phyloP scores from a whole-genome alignment of 2,888 invertebrate genomes.

The Andricus curvator region DNA sequence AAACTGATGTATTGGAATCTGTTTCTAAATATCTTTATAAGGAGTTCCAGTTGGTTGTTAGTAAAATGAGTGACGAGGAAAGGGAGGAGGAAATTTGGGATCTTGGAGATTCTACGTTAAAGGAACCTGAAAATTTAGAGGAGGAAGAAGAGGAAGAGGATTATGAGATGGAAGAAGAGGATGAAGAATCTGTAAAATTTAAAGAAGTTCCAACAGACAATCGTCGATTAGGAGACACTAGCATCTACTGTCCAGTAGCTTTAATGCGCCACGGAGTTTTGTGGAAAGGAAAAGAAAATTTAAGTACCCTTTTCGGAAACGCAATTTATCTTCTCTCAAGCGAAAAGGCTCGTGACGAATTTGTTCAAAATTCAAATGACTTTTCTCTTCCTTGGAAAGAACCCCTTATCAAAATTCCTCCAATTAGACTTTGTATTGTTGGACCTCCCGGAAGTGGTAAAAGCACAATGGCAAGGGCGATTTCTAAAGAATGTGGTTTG shows the following conservation, averaged over 20 bases:
- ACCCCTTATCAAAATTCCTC: constrained; percentile 78
- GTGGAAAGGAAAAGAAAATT: constrained; percentile 83
- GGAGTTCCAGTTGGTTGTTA: constrained; percentile 77
- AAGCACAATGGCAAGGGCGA: constrained; percentile 78
- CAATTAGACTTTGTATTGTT: constrained; percentile 81
- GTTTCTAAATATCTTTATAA: constrained; percentile 68
- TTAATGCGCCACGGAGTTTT: constrained; percentile 80
- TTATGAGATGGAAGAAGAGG: constrained; percentile 69
- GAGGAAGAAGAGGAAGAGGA: constrained; percentile 71
- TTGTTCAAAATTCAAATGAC: constrained; percentile 79
- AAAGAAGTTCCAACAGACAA: constrained; percentile 66
- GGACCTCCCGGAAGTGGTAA: constrained; percentile 82
- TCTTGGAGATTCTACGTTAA: constrained; percentile 74
- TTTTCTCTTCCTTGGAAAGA: constrained; percentile 78
- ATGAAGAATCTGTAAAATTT: constrained; percentile 58
- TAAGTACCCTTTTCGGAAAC: constrained; percentile 79
- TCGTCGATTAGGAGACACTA: constrained; percentile 81
- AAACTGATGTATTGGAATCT: constrained; percentile 66
- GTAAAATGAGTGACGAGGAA: constrained; percentile 78
- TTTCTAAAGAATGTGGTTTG: constrained; percentile 81
- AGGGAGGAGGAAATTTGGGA: constrained; percentile 79
- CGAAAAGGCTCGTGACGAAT: constrained; percentile 79
- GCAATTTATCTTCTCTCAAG: constrained; percentile 81
- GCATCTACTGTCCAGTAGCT: constrained; percentile 83
- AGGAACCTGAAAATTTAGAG: constrained; percentile 76